These are phyloP conservation scores for Tiliacea citrago DNA, from an alignment of 2,888 invertebrate genomes.

Conservation along the genomic window DNA sequence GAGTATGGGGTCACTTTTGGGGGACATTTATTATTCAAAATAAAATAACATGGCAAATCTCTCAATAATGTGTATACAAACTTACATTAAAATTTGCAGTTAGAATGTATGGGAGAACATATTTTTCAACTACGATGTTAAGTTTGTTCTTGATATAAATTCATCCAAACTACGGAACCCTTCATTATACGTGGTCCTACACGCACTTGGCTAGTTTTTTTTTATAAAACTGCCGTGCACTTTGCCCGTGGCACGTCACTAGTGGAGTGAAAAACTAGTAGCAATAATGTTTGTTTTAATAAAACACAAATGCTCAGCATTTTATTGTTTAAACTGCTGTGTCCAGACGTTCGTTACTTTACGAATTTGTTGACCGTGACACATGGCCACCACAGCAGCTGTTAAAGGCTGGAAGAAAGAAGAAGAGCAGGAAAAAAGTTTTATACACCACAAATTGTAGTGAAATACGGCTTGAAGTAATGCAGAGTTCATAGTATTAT, in stretches of 20 bases:
- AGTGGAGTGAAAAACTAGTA: conserved; percentile 20
- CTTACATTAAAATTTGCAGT: too few species aligned
- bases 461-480: conserved; percentile 7
- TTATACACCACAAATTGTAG: neutral
- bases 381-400: conserved; percentile 25
- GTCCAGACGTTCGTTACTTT: conserved; percentile 28
- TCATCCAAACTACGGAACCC: too few species aligned
- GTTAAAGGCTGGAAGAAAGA: conserved; percentile 6
- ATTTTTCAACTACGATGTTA: too few species aligned
- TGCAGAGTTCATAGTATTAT: neutral
- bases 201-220: neutral
- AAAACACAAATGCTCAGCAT: conserved; percentile 9
- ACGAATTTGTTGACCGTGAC: conserved; percentile 31
- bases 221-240: neutral
- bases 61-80: too few species aligned
- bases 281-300: conserved; percentile 7
- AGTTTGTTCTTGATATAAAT: too few species aligned
- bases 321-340: conserved; percentile 14
- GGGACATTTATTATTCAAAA: too few species aligned
- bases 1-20: too few species aligned
- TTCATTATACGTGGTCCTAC: too few species aligned
- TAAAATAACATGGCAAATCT: too few species aligned
- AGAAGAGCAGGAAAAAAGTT: conserved; percentile 25
- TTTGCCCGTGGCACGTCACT: neutral
- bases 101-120: too few species aligned